Evolutionary conservation across 2,888 invertebrate species (phyloP).

Genomic region (Dilophus febrilis): DNA sequence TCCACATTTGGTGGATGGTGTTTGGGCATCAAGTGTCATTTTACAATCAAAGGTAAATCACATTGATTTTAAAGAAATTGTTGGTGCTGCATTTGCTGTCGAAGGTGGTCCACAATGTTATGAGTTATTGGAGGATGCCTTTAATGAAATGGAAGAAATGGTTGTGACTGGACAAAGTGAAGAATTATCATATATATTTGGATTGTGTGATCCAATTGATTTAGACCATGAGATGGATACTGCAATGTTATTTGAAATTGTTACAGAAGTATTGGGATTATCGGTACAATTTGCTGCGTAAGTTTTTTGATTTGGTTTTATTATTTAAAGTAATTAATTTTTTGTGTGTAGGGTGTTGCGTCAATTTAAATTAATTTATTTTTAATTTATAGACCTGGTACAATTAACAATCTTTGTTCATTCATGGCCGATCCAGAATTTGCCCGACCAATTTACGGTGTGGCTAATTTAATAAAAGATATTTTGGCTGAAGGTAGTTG

Average conservation of each 20-base stretch:
- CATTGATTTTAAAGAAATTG: neutral
- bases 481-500: neutral
- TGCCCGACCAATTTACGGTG: too few species aligned
- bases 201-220: neutral
- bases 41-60: slow-evolving; percentile 32
- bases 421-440: too few species aligned
- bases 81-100: neutral
- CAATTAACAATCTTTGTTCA: too few species aligned
- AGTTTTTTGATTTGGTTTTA: neutral
- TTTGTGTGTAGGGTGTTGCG: too few species aligned
- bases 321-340: neutral
- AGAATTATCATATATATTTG: neutral
- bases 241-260: neutral
- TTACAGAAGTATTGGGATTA: neutral
- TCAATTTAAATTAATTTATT: too few species aligned
- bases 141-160: neutral
- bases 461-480: too few species aligned
- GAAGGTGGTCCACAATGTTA: neutral
- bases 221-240: neutral
- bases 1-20: neutral
- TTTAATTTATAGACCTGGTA: too few species aligned
- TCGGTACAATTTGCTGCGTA: neutral
- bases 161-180: neutral
- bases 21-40: slow-evolving; percentile 13
- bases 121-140: neutral